Evolutionary conservation across 2,888 invertebrate genomes (phyloP).

Genomic region (Chromoteleia sp.): DNA sequence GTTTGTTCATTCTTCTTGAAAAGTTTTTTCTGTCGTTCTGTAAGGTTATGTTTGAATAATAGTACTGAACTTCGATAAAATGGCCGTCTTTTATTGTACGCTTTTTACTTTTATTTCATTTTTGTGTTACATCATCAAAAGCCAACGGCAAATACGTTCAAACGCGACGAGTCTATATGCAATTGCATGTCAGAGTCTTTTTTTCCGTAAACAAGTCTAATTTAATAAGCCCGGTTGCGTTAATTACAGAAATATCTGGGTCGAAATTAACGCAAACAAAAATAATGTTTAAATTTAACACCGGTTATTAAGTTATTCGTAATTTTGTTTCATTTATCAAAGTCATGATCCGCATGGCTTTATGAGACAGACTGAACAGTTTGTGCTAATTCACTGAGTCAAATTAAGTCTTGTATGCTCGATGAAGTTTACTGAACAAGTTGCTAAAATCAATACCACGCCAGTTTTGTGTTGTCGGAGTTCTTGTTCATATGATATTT

Average conservation of each 20-base stretch:
- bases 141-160: slow-evolving; percentile 1
- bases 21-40: too few species aligned
- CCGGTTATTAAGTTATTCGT: slow-evolving; percentile 31
- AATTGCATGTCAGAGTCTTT: background rate
- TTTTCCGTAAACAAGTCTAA: background rate
- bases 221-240: background rate
- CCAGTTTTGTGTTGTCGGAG: slow-evolving; percentile 71
- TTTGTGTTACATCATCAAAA: slow-evolving; percentile 30
- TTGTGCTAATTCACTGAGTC: slow-evolving; percentile 64
- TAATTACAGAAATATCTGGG: background rate
- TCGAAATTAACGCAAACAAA: slow-evolving; percentile 3
- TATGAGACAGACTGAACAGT: slow-evolving; percentile 52
- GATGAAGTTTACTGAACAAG: slow-evolving; percentile 73
- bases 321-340: slow-evolving; percentile 41
- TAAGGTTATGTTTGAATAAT: too few species aligned
- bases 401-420: slow-evolving; percentile 72
- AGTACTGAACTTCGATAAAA: too few species aligned
- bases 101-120: slow-evolving; percentile 32
- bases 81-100: background rate
- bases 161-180: slow-evolving; percentile 8
- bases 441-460: slow-evolving; percentile 77
- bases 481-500: slow-evolving; percentile 50
- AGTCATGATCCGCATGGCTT: slow-evolving; percentile 43
- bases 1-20: too few species aligned
- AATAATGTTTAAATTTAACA: slow-evolving; percentile 9